Conservation (phyloP, 1,140 invertebrate species). For the Telenomus remus region DNA sequence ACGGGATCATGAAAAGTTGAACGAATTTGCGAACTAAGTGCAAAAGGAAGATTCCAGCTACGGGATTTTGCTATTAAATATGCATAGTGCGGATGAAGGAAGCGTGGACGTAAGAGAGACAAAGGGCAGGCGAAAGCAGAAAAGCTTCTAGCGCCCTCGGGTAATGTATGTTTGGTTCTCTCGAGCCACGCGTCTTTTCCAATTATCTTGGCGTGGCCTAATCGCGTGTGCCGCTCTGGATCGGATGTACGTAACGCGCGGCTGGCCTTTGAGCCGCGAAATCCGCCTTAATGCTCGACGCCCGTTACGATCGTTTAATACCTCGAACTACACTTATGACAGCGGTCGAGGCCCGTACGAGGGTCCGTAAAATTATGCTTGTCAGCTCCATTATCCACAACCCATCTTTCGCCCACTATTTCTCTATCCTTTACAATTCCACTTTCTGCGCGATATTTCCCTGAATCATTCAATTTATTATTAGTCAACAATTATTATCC, state of each 20-base stretch:
- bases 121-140: conserved; percentile 39
- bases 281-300: conserved; percentile 61
- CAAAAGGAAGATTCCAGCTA: conserved; percentile 27
- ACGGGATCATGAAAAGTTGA: not conserved
- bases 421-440: conserved; percentile 55
- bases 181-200: conserved; percentile 66
- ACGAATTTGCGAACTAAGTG: conserved; percentile 60
- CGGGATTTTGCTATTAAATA: conserved; percentile 71
- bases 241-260: conserved; percentile 62
- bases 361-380: conserved; percentile 71
- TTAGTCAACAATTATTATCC: conserved; percentile 47
- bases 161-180: conserved; percentile 2
- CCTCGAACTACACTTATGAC: conserved; percentile 68
- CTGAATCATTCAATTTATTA: conserved; percentile 57
- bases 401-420: conserved; percentile 50
- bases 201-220: conserved; percentile 72
- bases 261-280: conserved; percentile 67
- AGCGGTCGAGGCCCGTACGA: conserved; percentile 67
- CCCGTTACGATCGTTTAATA: conserved; percentile 66
- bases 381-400: conserved; percentile 70
- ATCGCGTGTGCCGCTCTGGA: conserved; percentile 64
- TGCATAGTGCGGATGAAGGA: conserved; percentile 63
- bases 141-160: conserved; percentile 7
- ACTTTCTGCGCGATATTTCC: conserved; percentile 29
- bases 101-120: conserved; percentile 50